Evolutionary conservation across 2,888 invertebrate species (phyloP), one percentile per base, ranked within the genome.

Genomic region (Sphecodes monilicornis): DNA sequence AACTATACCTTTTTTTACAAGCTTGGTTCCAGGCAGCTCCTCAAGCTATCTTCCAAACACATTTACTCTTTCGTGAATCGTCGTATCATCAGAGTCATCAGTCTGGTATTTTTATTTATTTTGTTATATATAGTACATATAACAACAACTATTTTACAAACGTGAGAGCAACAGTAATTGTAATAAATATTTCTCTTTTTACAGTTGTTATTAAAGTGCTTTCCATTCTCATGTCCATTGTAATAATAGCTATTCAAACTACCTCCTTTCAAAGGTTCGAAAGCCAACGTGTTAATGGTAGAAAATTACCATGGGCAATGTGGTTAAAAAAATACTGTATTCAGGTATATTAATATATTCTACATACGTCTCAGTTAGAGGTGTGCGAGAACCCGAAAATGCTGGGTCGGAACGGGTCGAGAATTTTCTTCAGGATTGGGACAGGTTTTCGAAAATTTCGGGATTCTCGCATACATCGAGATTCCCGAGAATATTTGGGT

Each of bases 21-120:
- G 97, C 97, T 2, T 98, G 97, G 94, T 95, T 97, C 16, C 98
- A 98, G 92, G 96, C 97, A 3, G 97, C 97, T 0, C 98, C 98
- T 0, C 97, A 97, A 94, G 96, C 97, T 64, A 93, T 97, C 43
- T 95, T 97, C 88, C 97, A 96, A 94, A 95, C 95, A 29, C 96
- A 96, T 92, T 95, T 97, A 90, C 95, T 98, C 93, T 95, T 97
- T 78, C 95, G 96, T 57, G 96, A 96, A 89, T 95, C 96, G 50
- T 93, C 95, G 10, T n/a, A 88, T 43, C 95, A 96, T 76, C 94
- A 96, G 8, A 95, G 96, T 73, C 96, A 95, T 93, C 96, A 97
- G 91, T 97, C 97, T 95, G 96, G 97, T 97, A 80, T n/a, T 71
- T 66, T 64, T 29, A 36, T 57, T 57, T 66, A 22, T 36, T 29